Conservation (phyloP, 2,888 invertebrate species). For the Crematogaster levior region DNA sequence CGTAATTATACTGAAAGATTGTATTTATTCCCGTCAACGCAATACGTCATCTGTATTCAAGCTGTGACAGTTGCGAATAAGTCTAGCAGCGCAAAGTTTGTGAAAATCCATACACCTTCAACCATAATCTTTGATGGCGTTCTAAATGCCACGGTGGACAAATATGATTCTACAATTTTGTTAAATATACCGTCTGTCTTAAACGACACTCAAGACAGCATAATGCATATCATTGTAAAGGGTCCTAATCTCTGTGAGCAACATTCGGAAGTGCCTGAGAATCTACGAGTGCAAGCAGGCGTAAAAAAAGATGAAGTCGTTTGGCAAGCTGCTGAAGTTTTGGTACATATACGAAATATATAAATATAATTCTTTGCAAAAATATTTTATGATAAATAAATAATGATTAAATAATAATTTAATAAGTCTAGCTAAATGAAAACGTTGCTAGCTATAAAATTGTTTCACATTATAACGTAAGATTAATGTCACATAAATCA, state of each 20-base stretch:
- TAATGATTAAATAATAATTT: slow-evolving; percentile 3
- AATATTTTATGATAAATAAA: background rate
- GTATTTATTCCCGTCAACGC: slow-evolving; percentile 67
- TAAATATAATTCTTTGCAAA: background rate
- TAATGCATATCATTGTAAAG: slow-evolving; percentile 64
- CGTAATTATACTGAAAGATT: slow-evolving; percentile 58
- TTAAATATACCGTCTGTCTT: slow-evolving; percentile 69
- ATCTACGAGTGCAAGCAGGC: background rate
- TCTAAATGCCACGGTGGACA: slow-evolving; percentile 18
- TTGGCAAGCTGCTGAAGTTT: slow-evolving; percentile 62
- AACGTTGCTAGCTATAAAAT: background rate
- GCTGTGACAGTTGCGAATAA: slow-evolving; percentile 57
- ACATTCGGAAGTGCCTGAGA: background rate
- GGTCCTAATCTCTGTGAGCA: slow-evolving; percentile 63
- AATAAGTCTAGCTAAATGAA: background rate
- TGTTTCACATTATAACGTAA: background rate
- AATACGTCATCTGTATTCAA: slow-evolving; percentile 62
- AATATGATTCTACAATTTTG: slow-evolving; percentile 56
- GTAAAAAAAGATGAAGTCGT: slow-evolving; percentile 49
- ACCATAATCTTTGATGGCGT: slow-evolving; percentile 55
- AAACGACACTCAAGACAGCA: slow-evolving; percentile 66
- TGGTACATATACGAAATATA: slow-evolving; percentile 58
- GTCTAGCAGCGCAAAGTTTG: background rate
- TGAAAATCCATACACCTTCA: slow-evolving; percentile 45
- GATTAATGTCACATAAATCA: background rate